Evolutionary conservation across 2,113 vertebrate genomes (phyloP).

Genomic region (Etheostoma spectabile): DNA sequence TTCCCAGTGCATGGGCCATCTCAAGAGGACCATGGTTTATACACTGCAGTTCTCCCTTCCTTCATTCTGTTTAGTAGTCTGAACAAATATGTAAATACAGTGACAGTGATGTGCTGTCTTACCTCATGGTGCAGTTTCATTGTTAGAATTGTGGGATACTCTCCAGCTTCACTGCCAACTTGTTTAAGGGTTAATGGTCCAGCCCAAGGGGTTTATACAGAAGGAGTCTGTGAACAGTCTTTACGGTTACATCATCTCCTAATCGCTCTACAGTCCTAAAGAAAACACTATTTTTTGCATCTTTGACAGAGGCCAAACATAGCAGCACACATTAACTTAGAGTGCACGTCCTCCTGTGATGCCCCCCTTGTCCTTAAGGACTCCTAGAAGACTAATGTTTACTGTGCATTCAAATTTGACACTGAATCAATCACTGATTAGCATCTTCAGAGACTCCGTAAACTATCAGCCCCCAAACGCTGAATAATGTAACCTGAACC

Average conservation of each 20-base stretch:
- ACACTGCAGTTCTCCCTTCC: conserved; percentile 37
- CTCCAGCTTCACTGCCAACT: conserved; percentile 39
- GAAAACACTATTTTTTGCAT: conserved; percentile 31
- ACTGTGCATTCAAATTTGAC: conserved; percentile 65
- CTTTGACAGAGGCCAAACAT: conserved; percentile 34
- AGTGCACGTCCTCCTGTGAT: conserved; percentile 7
- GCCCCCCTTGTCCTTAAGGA: conserved; percentile 51
- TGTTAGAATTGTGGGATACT: conserved; percentile 27
- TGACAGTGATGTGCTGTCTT: conserved; percentile 43
- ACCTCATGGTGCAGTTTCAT: conserved; percentile 35
- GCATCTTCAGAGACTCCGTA: conserved; percentile 43
- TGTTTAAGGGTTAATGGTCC: conserved; percentile 61
- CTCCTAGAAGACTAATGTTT: conserved; percentile 51
- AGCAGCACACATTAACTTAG: conserved; percentile 15
- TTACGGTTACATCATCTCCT: conserved; percentile 50
- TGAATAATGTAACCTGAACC: conserved; percentile 33
- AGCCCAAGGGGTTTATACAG: conserved; percentile 41
- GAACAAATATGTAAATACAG: conserved; percentile 75
- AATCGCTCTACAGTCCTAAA: conserved; percentile 37
- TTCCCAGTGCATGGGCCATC: conserved; percentile 60
- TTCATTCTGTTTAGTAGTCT: conserved; percentile 71
- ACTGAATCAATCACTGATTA: conserved; percentile 67
- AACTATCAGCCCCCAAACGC: conserved; percentile 20
- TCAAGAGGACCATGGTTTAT: conserved; percentile 67
- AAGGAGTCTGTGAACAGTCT: conserved; percentile 39